Base-by-base conservation (phyloP, 2,888 invertebrate species). In the Lasioglossum malachurum region DNA sequence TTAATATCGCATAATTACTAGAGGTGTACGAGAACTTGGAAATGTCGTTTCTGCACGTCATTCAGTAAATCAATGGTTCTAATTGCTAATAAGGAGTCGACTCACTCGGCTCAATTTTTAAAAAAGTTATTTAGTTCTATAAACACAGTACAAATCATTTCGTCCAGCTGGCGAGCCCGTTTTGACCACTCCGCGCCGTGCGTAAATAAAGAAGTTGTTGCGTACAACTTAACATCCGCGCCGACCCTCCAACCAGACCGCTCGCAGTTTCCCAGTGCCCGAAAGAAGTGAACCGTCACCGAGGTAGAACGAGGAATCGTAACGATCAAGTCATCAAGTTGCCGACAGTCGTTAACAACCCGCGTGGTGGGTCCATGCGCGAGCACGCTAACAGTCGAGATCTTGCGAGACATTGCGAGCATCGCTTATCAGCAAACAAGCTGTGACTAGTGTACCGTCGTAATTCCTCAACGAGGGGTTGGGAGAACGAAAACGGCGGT, bases 391-490 rank as follows among this genome's bases (percentile, higher is more conserved):
- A 60, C 74, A 31, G 31, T 60, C 57, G 53, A 75, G 60, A 38
- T 73, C 31, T 41, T 38, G 5, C 57, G 60, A 64, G 23, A 27
- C 78, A 60, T 57, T 31, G n/a, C 46, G 27, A 64, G 76, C 77
- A 71, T 76, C 64, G 73, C 80, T 87, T 80, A 80, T 80, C 88
- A 88, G 71, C 49, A n/a, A 74, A 71, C 73, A 71, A 49, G 35
- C 38, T 71, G 71, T 49, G 53, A 49, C 71, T 74, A 67, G 49
- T 57, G 64, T 75, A 67, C 57, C 69, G 71, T 80, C 76, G 81
- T 57, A 79, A 84, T 89, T 82, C 64, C 38, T 38, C 14, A 19
- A 57, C n/a, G 76, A 57, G 60, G 53, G 31, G 27, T 16, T 57
- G n/a, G n/a, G 57, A 16, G 38, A n/a, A 71, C 23, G 38, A 14